Base-by-base conservation (phyloP, 2,797 vertebrate species). In the Aulostomus chinensis region DNA sequence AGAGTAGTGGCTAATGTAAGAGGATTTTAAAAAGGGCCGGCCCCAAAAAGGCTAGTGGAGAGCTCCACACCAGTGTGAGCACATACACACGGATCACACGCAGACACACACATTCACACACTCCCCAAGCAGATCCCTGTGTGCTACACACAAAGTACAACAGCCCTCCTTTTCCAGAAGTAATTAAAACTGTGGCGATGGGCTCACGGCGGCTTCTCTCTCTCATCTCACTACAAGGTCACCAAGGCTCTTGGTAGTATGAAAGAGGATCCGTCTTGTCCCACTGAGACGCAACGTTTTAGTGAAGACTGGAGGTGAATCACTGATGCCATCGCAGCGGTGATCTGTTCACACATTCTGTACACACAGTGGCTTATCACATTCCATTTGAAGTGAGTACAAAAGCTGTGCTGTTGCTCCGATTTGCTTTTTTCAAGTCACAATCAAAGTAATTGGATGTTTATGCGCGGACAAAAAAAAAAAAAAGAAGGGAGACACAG, bases 151-250 rank as follows among this genome's bases (percentile, higher is more conserved):
- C 37, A 61, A 40, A 41, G 41, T 62, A 17, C 31, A 54, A 55
- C 26, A 53, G 45, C 29, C 36, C 39, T 34, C 21, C 42, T 53
- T 40, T 49, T 13, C 46, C 39, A 34, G 54, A 3, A 39, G 62
- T 87, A 86, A 89, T 88, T 89, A 85, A 86, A 87, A 80, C 66
- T 55, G 59, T 64, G 66, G 68, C 52, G 51, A 68, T 35, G 40
- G 62, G 62, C 58, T 59, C 47, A 47, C 24, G 50, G 64, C 65
- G 58, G 59, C 60, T 26, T 64, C 73, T 78, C 58, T 57, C n/a
- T 76, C 65, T 76, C 51, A 52, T 57, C 63, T 58, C 56, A 61
- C 54, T 67, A 62, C 84, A 89, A 87, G 83, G 86, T 91, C 84
- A 85, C 63, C 2, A 29, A 72, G 55, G 71, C 55, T 57, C 66